phyloP scores from a whole-genome alignment of 37 sponge, comb jelly and placozoan species.

The Petrosia ficiformis region DNA sequence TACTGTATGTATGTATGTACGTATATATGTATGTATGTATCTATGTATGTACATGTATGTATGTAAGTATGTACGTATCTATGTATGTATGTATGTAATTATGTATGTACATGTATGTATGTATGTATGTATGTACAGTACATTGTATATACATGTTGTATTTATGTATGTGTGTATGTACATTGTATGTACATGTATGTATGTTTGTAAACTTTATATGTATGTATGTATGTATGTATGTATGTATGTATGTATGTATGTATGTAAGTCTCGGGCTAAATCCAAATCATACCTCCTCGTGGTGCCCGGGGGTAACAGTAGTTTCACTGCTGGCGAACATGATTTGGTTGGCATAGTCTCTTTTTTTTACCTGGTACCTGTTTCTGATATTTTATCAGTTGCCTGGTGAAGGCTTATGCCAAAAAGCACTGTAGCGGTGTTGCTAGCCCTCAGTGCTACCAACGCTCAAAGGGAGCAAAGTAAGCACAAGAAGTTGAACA shows the following conservation, averaged over 20 bases:
- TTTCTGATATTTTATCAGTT: conserved; percentile 6
- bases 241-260: conserved; percentile 9
- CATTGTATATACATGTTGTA: conserved; percentile 9
- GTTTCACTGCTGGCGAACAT: too few species aligned
- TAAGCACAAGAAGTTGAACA: too few species aligned
- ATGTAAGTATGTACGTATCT: conserved; percentile 22
- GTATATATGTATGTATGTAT: conserved; percentile 33
- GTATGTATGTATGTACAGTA: conserved; percentile 32
- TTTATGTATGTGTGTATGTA: too few species aligned
- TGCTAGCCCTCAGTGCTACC: too few species aligned
- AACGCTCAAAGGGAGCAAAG: conserved; percentile 14
- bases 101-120: too few species aligned
- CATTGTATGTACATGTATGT: too few species aligned
- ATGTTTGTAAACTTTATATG: conserved; percentile 30
- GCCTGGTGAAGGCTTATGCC: too few species aligned
- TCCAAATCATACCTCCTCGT: too few species aligned
- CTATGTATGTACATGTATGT: conserved; percentile 28
- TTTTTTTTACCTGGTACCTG: not conserved
- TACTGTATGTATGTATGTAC: conserved; percentile 27
- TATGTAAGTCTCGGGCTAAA: not conserved
- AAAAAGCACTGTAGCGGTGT: conserved; percentile 32
- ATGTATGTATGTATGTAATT: too few species aligned
- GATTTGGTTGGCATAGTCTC: not conserved
- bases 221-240: conserved; percentile 7
- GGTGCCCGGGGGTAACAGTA: not conserved